Percentiles rank a stretch among this genome's conserved stretches.
Evolutionary conservation across 2,797 vertebrate genomes (phyloP).

Genomic region (Chaunax sp.): DNA sequence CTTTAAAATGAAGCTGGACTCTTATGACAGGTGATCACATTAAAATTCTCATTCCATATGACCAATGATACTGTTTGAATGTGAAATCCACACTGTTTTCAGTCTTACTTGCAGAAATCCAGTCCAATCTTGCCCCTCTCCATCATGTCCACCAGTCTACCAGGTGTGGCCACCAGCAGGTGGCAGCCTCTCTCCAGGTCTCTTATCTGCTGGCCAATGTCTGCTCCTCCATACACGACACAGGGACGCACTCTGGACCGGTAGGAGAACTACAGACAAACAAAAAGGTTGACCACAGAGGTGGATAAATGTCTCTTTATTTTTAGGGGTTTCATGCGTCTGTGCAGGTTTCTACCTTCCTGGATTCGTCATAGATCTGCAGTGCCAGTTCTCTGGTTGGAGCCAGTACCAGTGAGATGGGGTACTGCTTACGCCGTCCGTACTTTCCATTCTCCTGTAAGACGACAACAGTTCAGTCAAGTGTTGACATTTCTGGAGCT

Average conservation of each 20-base stretch:
- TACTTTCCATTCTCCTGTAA: constrained; percentile 94
- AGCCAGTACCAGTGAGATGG: constrained; percentile 94
- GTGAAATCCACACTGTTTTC: too few species aligned
- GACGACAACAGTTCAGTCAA: constrained; percentile 9
- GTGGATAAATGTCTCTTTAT: too few species aligned
- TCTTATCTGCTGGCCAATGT: constrained; percentile 96
- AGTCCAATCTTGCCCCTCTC: constrained; percentile 96
- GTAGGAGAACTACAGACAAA: constrained; percentile 81
- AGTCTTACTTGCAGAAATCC: constrained; percentile 92
- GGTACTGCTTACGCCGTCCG: constrained; percentile 96
- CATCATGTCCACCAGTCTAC: constrained; percentile 98
- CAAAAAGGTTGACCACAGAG: background rate
- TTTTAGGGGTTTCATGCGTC: accelerated
- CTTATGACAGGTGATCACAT: too few species aligned
- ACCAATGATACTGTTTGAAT: background rate
- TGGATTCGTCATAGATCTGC: constrained; percentile 97
- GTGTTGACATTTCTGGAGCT: too few species aligned
- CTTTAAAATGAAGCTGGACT: background rate
- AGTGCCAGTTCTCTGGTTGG: constrained; percentile 97
- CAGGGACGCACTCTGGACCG: constrained; percentile 95
- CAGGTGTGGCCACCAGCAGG: constrained; percentile 94
- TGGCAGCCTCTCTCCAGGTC: constrained; percentile 96
- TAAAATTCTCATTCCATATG: too few species aligned
- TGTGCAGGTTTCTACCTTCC: constrained; percentile 85
- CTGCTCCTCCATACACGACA: constrained; percentile 95